Evolutionary conservation across 2,797 vertebrate species (phyloP).

Genomic region (Sphenodon punctatus): DNA sequence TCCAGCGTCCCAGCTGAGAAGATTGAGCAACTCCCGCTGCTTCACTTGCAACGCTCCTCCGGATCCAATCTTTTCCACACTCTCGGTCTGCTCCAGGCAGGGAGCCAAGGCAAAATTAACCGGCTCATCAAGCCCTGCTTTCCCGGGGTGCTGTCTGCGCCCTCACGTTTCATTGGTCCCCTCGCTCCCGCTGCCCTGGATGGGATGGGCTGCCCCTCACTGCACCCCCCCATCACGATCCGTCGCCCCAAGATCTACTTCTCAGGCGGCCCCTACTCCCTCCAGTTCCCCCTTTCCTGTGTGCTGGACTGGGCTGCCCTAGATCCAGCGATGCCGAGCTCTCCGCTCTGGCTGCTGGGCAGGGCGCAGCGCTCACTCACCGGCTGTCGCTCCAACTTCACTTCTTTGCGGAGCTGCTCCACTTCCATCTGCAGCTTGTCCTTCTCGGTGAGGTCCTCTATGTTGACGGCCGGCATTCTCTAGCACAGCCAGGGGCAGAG

Average conservation of each 20-base stretch:
- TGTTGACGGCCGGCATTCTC: conserved; percentile 91
- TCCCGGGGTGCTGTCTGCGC: too few species aligned
- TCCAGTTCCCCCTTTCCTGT: background rate
- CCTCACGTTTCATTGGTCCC: too few species aligned
- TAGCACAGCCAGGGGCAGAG: conserved; percentile 22
- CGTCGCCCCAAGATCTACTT: too few species aligned
- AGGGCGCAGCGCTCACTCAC: conserved; percentile 73
- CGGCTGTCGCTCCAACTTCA: conserved; percentile 89
- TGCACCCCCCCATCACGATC: too few species aligned
- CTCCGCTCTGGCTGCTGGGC: background rate
- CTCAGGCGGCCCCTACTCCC: too few species aligned
- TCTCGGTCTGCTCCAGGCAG: background rate
- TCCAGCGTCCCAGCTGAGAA: background rate
- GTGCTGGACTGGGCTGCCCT: background rate
- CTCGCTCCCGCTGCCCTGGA: too few species aligned
- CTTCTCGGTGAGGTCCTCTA: conserved; percentile 91
- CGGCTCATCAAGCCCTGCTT: background rate
- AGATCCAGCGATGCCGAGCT: background rate
- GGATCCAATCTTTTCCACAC: background rate
- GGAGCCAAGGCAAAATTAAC: background rate
- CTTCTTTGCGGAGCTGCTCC: conserved; percentile 89
- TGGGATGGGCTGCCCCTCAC: too few species aligned
- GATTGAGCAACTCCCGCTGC: too few species aligned
- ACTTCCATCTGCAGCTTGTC: conserved; percentile 94
- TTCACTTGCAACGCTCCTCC: too few species aligned